A percentile compares a stretch with the other conserved stretches of the same genome.
Conservation (phyloP, 2,888 invertebrate genomes). For the Biston stratarius region DNA sequence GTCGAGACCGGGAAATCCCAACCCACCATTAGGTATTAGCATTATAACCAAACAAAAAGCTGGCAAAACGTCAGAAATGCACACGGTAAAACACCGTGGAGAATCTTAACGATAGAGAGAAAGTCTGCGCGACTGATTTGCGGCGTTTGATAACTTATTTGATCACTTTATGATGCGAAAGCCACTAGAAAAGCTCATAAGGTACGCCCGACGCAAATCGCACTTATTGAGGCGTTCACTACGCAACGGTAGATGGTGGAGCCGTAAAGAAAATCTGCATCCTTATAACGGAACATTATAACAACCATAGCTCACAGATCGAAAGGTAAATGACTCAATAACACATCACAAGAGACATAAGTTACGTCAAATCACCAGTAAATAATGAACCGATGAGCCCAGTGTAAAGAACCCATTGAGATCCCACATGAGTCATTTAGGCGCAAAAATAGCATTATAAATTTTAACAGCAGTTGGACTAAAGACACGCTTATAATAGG, state of each 20-base stretch:
- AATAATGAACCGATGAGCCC: conserved; percentile 61
- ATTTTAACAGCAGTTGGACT: conserved; percentile 77
- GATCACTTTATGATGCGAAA: conserved; percentile 85
- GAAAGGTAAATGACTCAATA: conserved; percentile 71
- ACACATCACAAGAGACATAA: conserved; percentile 52
- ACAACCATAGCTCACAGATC: conserved; percentile 57
- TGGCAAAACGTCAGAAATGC: conserved; percentile 70
- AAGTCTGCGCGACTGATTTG: conserved; percentile 76
- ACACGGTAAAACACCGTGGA: conserved; percentile 65
- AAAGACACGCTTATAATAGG: conserved; percentile 76
- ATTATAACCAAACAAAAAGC: conserved; percentile 73
- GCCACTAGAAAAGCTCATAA: conserved; percentile 78
- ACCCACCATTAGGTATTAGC: conserved; percentile 68
- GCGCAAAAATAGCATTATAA: conserved; percentile 82
- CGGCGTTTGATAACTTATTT: conserved; percentile 79
- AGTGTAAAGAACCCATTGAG: conserved; percentile 70
- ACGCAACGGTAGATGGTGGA: conserved; percentile 62
- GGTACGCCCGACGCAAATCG: conserved; percentile 77
- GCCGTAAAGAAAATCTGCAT: conserved; percentile 32
- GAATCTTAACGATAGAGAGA: conserved; percentile 79
- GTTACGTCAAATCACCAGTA: conserved; percentile 49
- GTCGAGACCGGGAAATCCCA: conserved; percentile 56
- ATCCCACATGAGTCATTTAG: conserved; percentile 78
- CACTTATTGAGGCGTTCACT: conserved; percentile 61
- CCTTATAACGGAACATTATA: conserved; percentile 72